phyloP scores from a whole-genome alignment of 2,888 invertebrate species.

The Latrodectus elegans region DNA sequence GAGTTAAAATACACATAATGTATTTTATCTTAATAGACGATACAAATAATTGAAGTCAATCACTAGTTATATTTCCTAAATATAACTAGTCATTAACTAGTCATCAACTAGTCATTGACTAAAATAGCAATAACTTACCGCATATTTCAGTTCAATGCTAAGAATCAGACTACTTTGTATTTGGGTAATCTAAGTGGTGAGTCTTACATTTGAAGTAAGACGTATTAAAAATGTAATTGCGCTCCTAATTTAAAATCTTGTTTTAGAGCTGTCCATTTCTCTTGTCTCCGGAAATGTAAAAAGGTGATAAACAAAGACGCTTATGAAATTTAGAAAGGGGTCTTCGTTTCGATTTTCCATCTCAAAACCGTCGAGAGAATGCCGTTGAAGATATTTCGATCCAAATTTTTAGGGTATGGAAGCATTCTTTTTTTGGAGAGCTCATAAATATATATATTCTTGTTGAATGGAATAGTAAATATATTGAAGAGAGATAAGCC shows the following conservation, averaged over 20 bases:
- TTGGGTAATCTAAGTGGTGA: too few species aligned
- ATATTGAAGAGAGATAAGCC: not conserved
- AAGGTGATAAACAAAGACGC: not conserved
- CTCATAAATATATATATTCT: slow-evolving; percentile 26
- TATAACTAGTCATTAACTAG: too few species aligned
- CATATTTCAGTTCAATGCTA: too few species aligned
- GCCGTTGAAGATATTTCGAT: not conserved
- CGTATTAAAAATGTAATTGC: not conserved
- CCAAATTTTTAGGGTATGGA: slow-evolving; percentile 1
- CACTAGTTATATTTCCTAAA: too few species aligned
- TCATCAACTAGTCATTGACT: too few species aligned
- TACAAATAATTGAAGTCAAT: too few species aligned
- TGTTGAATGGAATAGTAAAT: slow-evolving; percentile 18
- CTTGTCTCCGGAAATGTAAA: not conserved
- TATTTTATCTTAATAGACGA: too few species aligned
- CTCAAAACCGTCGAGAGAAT: not conserved
- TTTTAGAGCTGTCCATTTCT: not conserved
- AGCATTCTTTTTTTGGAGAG: not conserved
- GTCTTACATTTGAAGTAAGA: too few species aligned
- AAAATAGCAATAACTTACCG: too few species aligned
- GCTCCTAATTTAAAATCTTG: not conserved
- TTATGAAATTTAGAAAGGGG: not conserved
- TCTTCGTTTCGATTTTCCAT: not conserved
- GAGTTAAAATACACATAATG: too few species aligned
- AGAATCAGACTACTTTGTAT: too few species aligned